Base-by-base conservation (phyloP, 2,888 invertebrate species). In the Dryococelus australis region DNA sequence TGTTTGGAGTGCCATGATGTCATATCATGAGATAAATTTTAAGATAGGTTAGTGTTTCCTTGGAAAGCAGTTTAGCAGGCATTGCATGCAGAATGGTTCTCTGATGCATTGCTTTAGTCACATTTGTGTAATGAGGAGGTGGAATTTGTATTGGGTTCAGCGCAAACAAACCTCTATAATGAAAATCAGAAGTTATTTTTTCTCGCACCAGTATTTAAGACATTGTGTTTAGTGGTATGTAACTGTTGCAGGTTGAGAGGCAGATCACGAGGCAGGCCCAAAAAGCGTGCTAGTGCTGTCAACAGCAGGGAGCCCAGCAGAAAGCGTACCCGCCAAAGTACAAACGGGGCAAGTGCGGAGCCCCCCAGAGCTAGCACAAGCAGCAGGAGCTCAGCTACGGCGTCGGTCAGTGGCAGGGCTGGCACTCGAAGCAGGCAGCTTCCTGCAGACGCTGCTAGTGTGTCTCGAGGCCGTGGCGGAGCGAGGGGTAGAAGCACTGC, bases 311-410 rank as follows among this genome's bases (percentile, higher is more conserved):
- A 51, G 43, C 79, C 87, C 27, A 79, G 83, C 43, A 87, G 87
- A 26, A 87, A 88, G 85, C 88, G 88, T 28, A 86, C 79, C 65
- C 85, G 87, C 43, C 65, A 2, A 0, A 24, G 65, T 20, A 65
- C 65, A 65, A 24, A n/a, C 86, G 86, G 83, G 65, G 53, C 16
- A 87, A 90, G 91, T 90, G 89, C 91, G 91, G 43, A 20, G 84
- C n/a, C 65, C 65, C 65, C 65, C 10, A 47, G 8, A 65, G 65
- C 65, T n/a, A 65, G 65, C 65, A n/a, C 65, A 24, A 65, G 65
- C n/a, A 24, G 65, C 65, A 65, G 65, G 24, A 65, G 65, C 20
- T n/a, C 65, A 20, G 65, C 65, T 65, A 65, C 65, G 65, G n/a
- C 65, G 65, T 65, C 65, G 24, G 65, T 24, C 65, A 65, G 65